Base-by-base conservation (phyloP, 1,140 invertebrate species). In the Pseudomyrmex pallidus region DNA sequence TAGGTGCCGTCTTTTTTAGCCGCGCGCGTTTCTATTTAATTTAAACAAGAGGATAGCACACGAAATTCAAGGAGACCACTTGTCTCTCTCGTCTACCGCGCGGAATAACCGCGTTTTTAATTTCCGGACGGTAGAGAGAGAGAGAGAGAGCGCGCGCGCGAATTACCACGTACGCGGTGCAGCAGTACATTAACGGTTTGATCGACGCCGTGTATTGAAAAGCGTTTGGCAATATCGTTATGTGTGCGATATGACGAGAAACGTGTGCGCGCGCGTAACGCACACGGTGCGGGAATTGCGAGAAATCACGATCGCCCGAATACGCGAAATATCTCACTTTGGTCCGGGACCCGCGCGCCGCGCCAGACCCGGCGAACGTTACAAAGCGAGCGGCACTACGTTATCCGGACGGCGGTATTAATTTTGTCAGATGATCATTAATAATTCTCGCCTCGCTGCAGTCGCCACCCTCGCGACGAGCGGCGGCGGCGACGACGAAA, bases 361-460 rank as follows among this genome's bases (percentile, higher is more conserved):
- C 35, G 66, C 64, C 64, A 25, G 66, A 80, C 76, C 35, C 17
- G 66, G 20, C 46, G 76, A 17, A 44, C 62, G 73, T 76, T 80
- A 67, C 82, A 84, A 67, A 84, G 62, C 73, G 74, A 62, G 48
- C 70, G 64, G 70, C 74, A 62, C 50, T 72, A 83, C 54, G 76
- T 84, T 84, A 83, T 78, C 74, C 56, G 46, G 83, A 78, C 72
- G 72, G 56, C 63, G 83, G 82, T 89, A 91, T 90, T 91, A 91
- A 91, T 91, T 91, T 91, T 77, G 86, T 88, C 82, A 76, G 89
- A 88, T 88, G 85, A 89, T 91, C 90, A 88, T 91, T 90, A 90
- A 91, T 91, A 87, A 88, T 85, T 70, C 73, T 66, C 62, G 22
- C 52, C 15, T 63, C 68, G 68, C 48, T 35, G 63, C 54, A 54